Evolutionary conservation across 2,797 vertebrate genomes (phyloP).

Genomic region (Chlorospingus semifuscus): DNA sequence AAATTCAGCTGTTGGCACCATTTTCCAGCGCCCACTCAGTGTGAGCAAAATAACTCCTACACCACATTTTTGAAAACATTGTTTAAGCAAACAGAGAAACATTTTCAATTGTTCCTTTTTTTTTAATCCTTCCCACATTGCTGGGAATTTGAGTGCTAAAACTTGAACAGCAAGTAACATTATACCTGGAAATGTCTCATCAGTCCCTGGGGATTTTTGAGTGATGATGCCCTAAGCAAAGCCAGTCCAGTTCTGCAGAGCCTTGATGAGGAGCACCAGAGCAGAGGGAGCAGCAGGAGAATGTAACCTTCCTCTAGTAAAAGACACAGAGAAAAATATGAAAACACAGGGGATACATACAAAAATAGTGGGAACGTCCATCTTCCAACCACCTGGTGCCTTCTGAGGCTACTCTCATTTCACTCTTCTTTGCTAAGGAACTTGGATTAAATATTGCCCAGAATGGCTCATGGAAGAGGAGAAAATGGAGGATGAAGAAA

Average conservation of each 20-base stretch:
- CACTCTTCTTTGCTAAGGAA: not conserved
- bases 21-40: not conserved
- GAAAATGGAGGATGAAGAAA: not conserved
- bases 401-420: not conserved
- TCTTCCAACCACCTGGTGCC: not conserved
- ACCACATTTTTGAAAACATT: not conserved
- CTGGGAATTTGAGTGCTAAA: not conserved
- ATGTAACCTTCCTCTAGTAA: not conserved
- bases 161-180: not conserved
- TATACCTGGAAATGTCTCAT: not conserved
- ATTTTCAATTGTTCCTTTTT: not conserved
- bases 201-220: not conserved
- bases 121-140: not conserved
- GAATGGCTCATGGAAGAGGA: not conserved
- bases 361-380: not conserved
- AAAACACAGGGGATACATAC: not conserved
- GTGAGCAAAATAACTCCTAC: slow-evolving; percentile 13
- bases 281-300: not conserved
- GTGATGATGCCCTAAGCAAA: not conserved
- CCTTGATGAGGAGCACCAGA: not conserved
- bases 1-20: not conserved
- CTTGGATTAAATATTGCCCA: not conserved
- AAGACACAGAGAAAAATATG: not conserved
- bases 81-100: slow-evolving; percentile 6
- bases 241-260: not conserved